Base-by-base conservation (phyloP, 2,113 vertebrate genomes). In the Dipodomys merriami region DNA sequence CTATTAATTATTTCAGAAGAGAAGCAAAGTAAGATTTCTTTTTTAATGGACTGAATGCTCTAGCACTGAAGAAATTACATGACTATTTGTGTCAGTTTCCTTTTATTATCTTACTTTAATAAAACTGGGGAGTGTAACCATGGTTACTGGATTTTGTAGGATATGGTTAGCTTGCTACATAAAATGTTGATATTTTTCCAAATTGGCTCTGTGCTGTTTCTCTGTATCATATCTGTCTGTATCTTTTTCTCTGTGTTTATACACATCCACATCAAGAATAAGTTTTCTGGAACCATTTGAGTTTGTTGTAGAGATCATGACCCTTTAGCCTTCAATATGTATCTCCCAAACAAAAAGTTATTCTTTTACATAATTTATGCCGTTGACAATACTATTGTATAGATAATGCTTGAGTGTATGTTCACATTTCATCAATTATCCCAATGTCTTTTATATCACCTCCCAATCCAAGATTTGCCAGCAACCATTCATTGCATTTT, bases 121-220 rank as follows among this genome's bases (percentile, higher is more conserved):
- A 3, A 57, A 72, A 62, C 18, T 64, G 44, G 22, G 62, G 49
- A 62, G 12, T 68, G 86, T 86, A 77, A 83, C 60, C n/a, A 44
- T 78, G 39, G 64, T 78, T 92, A 91, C 35, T 81, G 53, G 20
- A 29, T 91, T 91, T 95, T 83, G 29, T 88, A 46, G 44, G n/a
- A 80, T 82, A 53, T 12, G 2, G 2, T 30, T 78, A 90, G 35
- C 15, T 25, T 68, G 57, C 69, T 27, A 68, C 65, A 30, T 76
- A 65, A 91, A 74, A 35, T 88, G 83, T 35, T 88, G 79, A 72
- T 29, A 67, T 83, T 95, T 96, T 94, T 35, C 44, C n/a, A 83
- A 44, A 53, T 91, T 86, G 91, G 46, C 29, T 92, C 60, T 83
- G 6, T 88, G 29, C 46, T 64, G 5, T 87, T 27, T 91, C 57